Conservation (phyloP, 2,797 vertebrate genomes). For the Sebastes kiyomatsui region DNA sequence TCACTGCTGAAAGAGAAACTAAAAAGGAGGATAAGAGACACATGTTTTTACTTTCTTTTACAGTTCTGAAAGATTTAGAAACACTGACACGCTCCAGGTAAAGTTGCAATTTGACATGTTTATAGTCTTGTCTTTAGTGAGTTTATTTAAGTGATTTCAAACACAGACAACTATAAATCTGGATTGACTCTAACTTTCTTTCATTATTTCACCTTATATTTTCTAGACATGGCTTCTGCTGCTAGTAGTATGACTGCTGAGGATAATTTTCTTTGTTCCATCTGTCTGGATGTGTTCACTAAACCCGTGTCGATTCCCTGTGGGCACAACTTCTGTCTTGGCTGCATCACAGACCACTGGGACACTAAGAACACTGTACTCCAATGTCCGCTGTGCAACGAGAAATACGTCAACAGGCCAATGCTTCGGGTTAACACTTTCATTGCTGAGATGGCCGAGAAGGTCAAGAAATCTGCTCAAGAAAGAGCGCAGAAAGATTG, state of each 20-base stretch:
- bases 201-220: neutral
- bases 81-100: constrained; percentile 28
- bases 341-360: constrained; percentile 58
- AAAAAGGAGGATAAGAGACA: rapidly evolving
- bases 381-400: constrained; percentile 62
- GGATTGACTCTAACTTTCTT: neutral
- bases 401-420: constrained; percentile 23
- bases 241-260: constrained; percentile 6
- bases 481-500: neutral
- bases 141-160: neutral
- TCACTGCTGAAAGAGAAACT: constrained; percentile 51
- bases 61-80: neutral
- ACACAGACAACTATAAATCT: neutral
- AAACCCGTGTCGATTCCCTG: constrained; percentile 59
- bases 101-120: neutral
- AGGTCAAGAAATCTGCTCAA: neutral
- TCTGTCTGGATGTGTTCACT: constrained; percentile 65
- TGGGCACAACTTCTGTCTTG: constrained; percentile 67
- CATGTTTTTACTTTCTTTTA: neutral
- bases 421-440: constrained; percentile 54
- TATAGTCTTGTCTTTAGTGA: neutral
- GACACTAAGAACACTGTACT: neutral
- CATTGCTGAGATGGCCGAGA: constrained; percentile 36
- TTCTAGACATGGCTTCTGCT: constrained; percentile 56
- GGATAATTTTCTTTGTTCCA: constrained; percentile 48